These are phyloP conservation scores for Cactoblastis cactorum DNA, from an alignment of 2,888 invertebrate genomes.

Conservation along the genomic window DNA sequence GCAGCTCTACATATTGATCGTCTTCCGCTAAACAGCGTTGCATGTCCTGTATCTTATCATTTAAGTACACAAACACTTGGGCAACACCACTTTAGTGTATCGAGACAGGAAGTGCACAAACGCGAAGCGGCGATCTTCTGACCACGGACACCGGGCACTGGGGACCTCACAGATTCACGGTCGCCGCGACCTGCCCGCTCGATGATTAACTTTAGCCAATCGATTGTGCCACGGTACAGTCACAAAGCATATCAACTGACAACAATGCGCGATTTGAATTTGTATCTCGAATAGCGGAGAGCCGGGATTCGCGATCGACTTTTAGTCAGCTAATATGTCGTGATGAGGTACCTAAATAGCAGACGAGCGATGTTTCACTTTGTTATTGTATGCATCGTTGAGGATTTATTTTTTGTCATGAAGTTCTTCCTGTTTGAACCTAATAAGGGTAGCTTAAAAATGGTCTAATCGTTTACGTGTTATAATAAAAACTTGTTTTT, in stretches of 20 bases:
- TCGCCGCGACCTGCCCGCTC: conserved; percentile 64
- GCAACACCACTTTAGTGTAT: conserved; percentile 2
- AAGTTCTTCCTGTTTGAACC: no score
- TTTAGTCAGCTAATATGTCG: neutral
- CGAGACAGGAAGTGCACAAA: conserved; percentile 58
- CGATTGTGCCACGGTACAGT: conserved; percentile 50
- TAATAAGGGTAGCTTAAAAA: neutral
- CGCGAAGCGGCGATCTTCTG: conserved; percentile 61
- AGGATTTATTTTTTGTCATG: conserved; percentile 9
- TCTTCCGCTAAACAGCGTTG: conserved; percentile 39
- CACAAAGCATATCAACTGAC: conserved; percentile 1
- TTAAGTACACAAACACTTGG: conserved; percentile 25
- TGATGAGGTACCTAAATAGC: conserved; percentile 46
- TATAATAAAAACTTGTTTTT: no score
- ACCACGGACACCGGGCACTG: conserved; percentile 35
- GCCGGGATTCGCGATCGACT: neutral
- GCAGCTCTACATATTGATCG: conserved; percentile 70
- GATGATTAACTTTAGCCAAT: conserved; percentile 74
- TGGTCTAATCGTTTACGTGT: no score
- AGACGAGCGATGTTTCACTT: conserved; percentile 46
- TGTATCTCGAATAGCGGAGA: conserved; percentile 26
- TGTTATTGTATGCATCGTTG: conserved; percentile 27
- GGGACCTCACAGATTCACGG: conserved; percentile 67
- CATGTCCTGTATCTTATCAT: conserved; percentile 37
- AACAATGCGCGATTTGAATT: conserved; percentile 18